Conservation (phyloP, 1,140 invertebrate genomes). For the Drosophila busckii region DNA sequence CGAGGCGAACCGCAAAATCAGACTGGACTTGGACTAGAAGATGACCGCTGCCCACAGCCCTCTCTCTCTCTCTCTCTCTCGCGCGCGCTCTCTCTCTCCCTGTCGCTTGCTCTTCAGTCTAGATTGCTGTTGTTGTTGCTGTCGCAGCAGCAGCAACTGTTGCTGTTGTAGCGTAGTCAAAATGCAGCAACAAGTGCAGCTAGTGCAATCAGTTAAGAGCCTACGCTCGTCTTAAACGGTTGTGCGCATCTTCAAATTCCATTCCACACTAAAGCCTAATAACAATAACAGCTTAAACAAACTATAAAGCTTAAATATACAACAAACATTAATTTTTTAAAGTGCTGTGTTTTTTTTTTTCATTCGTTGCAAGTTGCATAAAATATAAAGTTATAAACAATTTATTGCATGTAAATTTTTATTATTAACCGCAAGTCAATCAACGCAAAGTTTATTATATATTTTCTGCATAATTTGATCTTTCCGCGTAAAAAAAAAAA, state of each 20-base stretch:
- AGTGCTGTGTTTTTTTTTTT: conserved; percentile 8
- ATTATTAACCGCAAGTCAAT: conserved; percentile 55
- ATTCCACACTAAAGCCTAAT: conserved; percentile 5
- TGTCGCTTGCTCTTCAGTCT: too few species aligned
- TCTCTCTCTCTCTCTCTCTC: background rate
- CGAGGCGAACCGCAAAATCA: conserved; percentile 42
- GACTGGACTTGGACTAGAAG: conserved; percentile 12
- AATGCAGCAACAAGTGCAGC: conserved; percentile 63
- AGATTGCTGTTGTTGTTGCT: background rate
- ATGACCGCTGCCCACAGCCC: conserved; percentile 33
- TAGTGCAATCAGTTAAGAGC: conserved; percentile 72
- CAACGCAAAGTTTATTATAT: too few species aligned
- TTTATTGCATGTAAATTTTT: conserved; percentile 7
- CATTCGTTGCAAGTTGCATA: too few species aligned
- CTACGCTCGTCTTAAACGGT: conserved; percentile 71
- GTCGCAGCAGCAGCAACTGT: background rate
- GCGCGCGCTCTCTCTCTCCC: conserved; percentile 9
- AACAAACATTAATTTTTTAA: conserved; percentile 7
- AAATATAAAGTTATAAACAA: too few species aligned
- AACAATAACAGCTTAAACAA: conserved; percentile 3
- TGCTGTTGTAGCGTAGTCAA: conserved; percentile 44
- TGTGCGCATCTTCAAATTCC: conserved; percentile 49
- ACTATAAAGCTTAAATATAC: conserved; percentile 5
- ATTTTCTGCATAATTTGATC: conserved; percentile 26
- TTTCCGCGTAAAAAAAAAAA: conserved; percentile 27